Evolutionary conservation across 2,888 invertebrate genomes (phyloP).

Genomic region (Limnephilus lunatus): DNA sequence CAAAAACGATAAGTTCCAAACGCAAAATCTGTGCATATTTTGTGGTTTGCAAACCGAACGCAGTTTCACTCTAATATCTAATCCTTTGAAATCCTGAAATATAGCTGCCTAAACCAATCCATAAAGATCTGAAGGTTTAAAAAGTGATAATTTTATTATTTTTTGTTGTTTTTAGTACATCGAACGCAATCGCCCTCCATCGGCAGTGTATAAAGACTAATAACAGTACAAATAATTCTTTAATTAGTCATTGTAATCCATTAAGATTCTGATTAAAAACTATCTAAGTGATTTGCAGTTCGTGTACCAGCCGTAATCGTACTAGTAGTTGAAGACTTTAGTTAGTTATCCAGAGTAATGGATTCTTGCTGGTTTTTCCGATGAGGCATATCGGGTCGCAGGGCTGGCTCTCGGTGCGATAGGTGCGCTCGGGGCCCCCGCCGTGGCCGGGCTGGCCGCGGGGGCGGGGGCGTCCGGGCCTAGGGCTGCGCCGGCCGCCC

Average conservation of each 20-base stretch:
- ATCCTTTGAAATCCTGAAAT: too few relatives aligned
- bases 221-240: too few relatives aligned
- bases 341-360: neutral
- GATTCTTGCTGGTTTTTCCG: neutral
- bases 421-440: constrained; percentile 67
- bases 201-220: neutral
- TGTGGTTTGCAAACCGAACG: neutral
- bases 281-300: too few relatives aligned
- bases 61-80: too few relatives aligned
- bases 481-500: constrained; percentile 69
- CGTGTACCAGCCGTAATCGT: neutral
- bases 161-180: too few relatives aligned
- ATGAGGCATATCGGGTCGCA: constrained; percentile 3
- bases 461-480: constrained; percentile 74
- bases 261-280: too few relatives aligned
- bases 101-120: too few relatives aligned
- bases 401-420: constrained; percentile 52
- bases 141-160: too few relatives aligned
- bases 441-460: constrained; percentile 73
- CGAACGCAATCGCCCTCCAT: neutral
- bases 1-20: neutral
- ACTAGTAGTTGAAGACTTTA: neutral
- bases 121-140: too few relatives aligned
- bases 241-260: too few relatives aligned
- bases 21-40: neutral